Evolutionary conservation across 2,888 invertebrate genomes (phyloP).

Genomic region (Anarsia innoxiella): DNA sequence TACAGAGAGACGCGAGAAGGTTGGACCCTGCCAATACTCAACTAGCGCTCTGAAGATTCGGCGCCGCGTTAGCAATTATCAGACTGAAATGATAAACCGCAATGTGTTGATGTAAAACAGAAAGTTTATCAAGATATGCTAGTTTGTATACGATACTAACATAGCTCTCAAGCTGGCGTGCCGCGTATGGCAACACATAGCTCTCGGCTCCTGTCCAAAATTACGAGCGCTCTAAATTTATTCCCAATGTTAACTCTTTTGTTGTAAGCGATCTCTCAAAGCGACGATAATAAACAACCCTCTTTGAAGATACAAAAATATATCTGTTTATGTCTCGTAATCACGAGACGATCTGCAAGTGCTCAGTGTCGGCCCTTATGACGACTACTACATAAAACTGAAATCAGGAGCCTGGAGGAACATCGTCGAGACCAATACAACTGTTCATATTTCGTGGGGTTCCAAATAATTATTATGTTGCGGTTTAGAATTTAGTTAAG

Average conservation of each 20-base stretch:
- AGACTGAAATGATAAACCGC: too few species aligned
- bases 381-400: not conserved
- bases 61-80: too few species aligned
- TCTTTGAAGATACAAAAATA: slow-evolving; percentile 62
- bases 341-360: slow-evolving; percentile 35
- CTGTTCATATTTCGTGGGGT: too few species aligned
- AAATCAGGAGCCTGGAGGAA: too few species aligned
- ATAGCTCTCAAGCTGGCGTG: slow-evolving; percentile 12
- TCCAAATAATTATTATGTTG: too few species aligned
- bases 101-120: too few species aligned
- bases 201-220: slow-evolving; percentile 47
- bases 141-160: too few species aligned
- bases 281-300: slow-evolving; percentile 46
- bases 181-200: slow-evolving; percentile 33
- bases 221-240: slow-evolving; percentile 48
- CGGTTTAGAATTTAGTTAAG: too few species aligned
- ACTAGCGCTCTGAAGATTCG: too few species aligned
- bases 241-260: slow-evolving; percentile 56
- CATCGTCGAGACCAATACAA: too few species aligned
- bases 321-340: slow-evolving; percentile 45
- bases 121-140: too few species aligned
- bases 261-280: slow-evolving; percentile 42
- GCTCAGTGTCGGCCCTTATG: slow-evolving; percentile 28
- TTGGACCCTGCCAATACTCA: not conserved
- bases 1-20: slow-evolving; percentile 15